Evolutionary conservation across 2,797 vertebrate genomes (phyloP).

Genomic region (Anolis apletophallus): DNA sequence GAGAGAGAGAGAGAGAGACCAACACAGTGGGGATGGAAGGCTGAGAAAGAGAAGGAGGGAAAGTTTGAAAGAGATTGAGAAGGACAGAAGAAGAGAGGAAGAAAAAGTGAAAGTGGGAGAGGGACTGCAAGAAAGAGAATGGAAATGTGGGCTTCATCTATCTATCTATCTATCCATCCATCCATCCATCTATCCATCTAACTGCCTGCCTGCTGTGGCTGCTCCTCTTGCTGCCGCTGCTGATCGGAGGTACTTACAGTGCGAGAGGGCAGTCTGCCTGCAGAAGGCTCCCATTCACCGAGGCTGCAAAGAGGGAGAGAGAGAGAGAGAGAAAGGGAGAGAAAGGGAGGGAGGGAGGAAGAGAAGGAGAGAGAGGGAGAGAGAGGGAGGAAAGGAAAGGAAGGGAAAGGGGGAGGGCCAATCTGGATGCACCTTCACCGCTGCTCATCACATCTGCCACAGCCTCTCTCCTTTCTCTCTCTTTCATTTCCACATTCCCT

Average conservation of each 20-base stretch:
- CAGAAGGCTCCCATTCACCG: constrained; percentile 92
- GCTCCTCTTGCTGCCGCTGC: constrained; percentile 52
- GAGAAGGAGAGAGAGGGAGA: constrained; percentile 84
- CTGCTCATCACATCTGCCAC: constrained; percentile 87
- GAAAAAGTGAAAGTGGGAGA: too few species aligned
- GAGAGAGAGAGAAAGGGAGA: constrained; percentile 36
- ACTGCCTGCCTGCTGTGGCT: constrained; percentile 5
- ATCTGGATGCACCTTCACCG: constrained; percentile 88
- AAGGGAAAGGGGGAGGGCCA: constrained; percentile 80
- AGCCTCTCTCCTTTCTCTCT: constrained; percentile 87
- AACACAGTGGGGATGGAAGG: too few species aligned
- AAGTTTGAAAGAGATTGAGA: too few species aligned
- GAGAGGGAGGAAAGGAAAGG: constrained; percentile 82
- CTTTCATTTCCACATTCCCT: constrained; percentile 90
- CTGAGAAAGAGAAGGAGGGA: too few species aligned
- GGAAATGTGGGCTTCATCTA: too few species aligned
- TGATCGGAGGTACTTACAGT: constrained; percentile 95
- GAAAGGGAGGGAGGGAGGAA: constrained; percentile 70
- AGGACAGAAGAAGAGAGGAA: too few species aligned
- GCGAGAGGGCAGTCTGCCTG: constrained; percentile 90
- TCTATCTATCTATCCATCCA: too few species aligned
- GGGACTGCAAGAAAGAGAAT: too few species aligned
- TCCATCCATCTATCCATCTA: too few species aligned
- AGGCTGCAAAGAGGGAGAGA: constrained; percentile 88
- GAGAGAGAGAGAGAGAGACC: too few species aligned